Evolutionary conservation across 2,888 invertebrate genomes (phyloP).

Genomic region (Orthosia gracilis): DNA sequence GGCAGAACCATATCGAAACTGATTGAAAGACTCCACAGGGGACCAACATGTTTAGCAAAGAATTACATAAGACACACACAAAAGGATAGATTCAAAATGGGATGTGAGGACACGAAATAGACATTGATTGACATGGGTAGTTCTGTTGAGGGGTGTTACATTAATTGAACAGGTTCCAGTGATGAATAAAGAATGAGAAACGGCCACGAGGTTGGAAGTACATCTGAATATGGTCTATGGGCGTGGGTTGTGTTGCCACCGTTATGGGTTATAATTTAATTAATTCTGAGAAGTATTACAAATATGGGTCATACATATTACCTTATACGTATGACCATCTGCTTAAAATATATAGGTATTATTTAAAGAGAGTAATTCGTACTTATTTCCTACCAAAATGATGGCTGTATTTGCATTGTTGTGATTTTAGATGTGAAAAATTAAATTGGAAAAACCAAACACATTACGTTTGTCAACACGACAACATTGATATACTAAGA

Average conservation of each 20-base stretch:
- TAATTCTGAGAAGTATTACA: slow-evolving; percentile 5
- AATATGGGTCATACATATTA: background rate
- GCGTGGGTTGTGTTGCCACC: background rate
- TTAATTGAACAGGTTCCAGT: slow-evolving; percentile 68
- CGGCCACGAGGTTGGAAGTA: slow-evolving; percentile 29
- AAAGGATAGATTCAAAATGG: slow-evolving; percentile 51
- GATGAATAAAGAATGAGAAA: slow-evolving; percentile 68
- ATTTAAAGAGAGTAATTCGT: too few species aligned
- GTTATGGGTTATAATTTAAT: slow-evolving; percentile 11
- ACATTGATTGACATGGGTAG: slow-evolving; percentile 73
- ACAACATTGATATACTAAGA: background rate
- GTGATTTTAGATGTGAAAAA: background rate
- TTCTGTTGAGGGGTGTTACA: slow-evolving; percentile 64
- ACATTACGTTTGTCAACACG: background rate
- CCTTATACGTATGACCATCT: too few species aligned
- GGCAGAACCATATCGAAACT: slow-evolving; percentile 12
- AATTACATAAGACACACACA: slow-evolving; percentile 49
- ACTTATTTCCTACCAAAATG: too few species aligned
- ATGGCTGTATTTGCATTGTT: too few species aligned
- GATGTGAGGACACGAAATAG: slow-evolving; percentile 60
- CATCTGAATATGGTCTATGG: slow-evolving; percentile 14
- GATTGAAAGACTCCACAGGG: slow-evolving; percentile 46
- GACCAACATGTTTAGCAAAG: slow-evolving; percentile 40
- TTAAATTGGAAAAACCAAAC: background rate
- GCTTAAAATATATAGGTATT: background rate